Base-by-base conservation (phyloP, 2,797 vertebrate species). In the Graptemys geographica region DNA sequence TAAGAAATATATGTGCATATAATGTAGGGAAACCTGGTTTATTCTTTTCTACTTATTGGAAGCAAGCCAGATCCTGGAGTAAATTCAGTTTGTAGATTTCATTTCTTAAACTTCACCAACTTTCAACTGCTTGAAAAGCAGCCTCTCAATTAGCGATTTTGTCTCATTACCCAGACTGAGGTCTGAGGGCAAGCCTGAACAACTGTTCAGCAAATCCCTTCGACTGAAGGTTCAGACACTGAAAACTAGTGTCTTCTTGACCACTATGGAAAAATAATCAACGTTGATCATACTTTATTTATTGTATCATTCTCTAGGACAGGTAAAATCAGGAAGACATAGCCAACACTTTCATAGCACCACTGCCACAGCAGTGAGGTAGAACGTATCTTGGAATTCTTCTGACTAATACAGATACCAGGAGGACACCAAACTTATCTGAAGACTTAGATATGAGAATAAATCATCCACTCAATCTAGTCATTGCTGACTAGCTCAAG, bases 41-140 rank as follows among this genome's bases (percentile, higher is more conserved):
- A 3, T 13, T 91, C 59, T 62, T 62, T 28, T 18, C 86, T 92
- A 65, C 74, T 94, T 93, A 76, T 47, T 31, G 33, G 19, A 41
- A 72, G 9, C 21, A 41, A 72, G 37, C n/a, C 78, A 81, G 33
- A 82, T 69, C 13, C 8, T 84, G 25, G 25, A 91, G 53, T 21
- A 94, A 85, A 79, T 1, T 41, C 37, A 55, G 33, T 91, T 85
- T 87, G 84, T 62, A 92, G 8, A 88, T 15, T 49, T 28, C 25
- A 78, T 28, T 78, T 49, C 44, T 41, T 41, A 41, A 41, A 41
- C 41, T 41, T 41, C 5, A 41, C 41, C 41, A 41, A 41, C 41
- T 41, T 41, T 41, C 41, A 41, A 87, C 19, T 87, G 57, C 2
- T 21, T 10, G 56, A 95, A 78, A 85, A 85, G 37, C 49, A 85